These are phyloP conservation scores for Arizona elegans DNA, from an alignment of 2,113 vertebrate genomes.

Conservation along the genomic window DNA sequence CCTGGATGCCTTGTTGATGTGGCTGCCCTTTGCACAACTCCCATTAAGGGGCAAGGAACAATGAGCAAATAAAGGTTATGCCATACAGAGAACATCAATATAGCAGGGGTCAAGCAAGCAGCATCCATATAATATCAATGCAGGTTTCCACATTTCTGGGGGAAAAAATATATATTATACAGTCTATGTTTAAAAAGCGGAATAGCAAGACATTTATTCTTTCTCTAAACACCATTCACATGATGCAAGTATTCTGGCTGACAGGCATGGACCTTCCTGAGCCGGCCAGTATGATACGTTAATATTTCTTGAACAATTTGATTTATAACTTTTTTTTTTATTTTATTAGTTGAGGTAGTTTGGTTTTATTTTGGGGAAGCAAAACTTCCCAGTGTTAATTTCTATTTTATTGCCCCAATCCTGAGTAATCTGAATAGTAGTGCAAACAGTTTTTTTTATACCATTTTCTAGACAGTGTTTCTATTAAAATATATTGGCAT, in stretches of 20 bases:
- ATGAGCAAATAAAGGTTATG: background rate
- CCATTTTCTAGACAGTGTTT: background rate
- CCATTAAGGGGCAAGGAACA: background rate
- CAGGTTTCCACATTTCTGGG: background rate
- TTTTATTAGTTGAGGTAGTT: background rate
- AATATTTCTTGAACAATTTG: conserved; percentile 7
- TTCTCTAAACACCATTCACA: background rate
- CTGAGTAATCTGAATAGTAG: background rate
- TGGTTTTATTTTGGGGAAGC: background rate
- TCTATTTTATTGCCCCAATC: background rate
- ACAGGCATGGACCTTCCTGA: background rate
- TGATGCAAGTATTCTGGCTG: background rate
- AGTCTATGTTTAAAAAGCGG: background rate
- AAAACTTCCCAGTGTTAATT: background rate
- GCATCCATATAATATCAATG: background rate
- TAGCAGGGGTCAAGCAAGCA: background rate
- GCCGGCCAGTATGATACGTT: background rate
- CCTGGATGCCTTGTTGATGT: background rate
- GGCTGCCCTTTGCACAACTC: background rate
- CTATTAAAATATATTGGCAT: background rate
- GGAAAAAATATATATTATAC: background rate
- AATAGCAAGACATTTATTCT: background rate
- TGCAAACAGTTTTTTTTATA: rapidly evolving
- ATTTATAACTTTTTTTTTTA: conserved; percentile 1
- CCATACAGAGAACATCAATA: background rate